phyloP scores from a whole-genome alignment of 2,113 vertebrate genomes.

The Heloderma charlesbogerti region DNA sequence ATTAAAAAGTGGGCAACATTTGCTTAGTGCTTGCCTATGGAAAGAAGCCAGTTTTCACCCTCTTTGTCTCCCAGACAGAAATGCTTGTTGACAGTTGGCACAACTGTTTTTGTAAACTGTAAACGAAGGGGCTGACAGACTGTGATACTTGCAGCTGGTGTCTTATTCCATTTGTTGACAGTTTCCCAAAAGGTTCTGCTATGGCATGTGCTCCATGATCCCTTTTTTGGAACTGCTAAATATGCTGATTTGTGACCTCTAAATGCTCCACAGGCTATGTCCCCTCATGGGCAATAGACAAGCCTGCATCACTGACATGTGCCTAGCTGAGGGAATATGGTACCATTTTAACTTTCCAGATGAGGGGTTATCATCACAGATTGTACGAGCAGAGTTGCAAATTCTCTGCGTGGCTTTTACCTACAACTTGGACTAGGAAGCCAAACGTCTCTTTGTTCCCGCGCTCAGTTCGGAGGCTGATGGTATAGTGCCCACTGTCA shows the following conservation, averaged over 20 bases:
- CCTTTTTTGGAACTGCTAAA: background rate
- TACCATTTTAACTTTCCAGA: background rate
- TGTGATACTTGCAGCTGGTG: background rate
- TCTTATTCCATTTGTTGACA: constrained; percentile 21
- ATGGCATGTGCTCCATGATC: background rate
- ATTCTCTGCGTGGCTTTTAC: constrained; percentile 66
- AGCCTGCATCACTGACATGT: background rate
- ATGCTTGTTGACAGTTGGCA: background rate
- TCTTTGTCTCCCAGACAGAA: background rate
- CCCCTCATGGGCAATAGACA: background rate
- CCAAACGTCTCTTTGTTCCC: constrained; percentile 80
- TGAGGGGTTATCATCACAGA: background rate
- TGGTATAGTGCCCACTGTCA: constrained; percentile 84
- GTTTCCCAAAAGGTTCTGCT: background rate
- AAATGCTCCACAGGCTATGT: background rate
- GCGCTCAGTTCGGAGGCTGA: constrained; percentile 79
- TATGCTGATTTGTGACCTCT: background rate
- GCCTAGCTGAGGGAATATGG: background rate
- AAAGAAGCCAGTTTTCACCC: background rate
- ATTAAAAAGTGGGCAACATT: background rate
- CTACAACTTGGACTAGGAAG: constrained; percentile 87
- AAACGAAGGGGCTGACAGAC: background rate
- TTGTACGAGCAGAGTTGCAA: background rate
- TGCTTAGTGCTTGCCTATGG: constrained; percentile 1
- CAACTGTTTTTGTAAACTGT: background rate